These are phyloP conservation scores for Falco naumanni DNA, from an alignment of 2,797 vertebrate genomes.

Conservation along the genomic window DNA sequence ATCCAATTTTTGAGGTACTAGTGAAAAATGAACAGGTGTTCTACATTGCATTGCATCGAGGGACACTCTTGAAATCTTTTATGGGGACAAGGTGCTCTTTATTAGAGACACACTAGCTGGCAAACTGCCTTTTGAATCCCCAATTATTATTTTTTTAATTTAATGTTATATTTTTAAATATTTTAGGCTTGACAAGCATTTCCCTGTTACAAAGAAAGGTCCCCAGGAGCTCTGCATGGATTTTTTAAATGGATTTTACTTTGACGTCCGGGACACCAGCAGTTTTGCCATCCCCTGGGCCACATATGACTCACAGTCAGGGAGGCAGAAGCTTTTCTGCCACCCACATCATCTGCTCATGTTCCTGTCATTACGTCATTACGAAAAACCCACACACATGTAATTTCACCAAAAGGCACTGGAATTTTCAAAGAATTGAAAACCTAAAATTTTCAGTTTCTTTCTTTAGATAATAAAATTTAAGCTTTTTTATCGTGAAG, in stretches of 20 bases:
- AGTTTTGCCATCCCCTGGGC: background rate
- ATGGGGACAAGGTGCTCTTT: background rate
- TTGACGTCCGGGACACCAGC: background rate
- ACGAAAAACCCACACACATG: background rate
- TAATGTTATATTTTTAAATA: background rate
- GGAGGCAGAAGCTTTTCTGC: background rate
- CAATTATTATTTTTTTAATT: background rate
- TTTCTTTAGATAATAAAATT: background rate
- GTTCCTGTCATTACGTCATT: background rate
- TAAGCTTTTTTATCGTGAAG: background rate
- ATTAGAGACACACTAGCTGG: background rate
- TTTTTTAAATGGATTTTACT: background rate
- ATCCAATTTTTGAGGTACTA: background rate
- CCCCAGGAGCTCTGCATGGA: fast-evolving
- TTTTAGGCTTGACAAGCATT: background rate
- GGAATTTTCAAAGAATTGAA: background rate
- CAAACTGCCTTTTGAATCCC: background rate
- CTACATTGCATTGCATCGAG: background rate
- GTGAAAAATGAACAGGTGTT: background rate
- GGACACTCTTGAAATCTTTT: background rate
- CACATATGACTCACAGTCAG: background rate
- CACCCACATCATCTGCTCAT: background rate
- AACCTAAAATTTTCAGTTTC: background rate
- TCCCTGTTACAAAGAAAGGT: background rate
- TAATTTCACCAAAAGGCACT: background rate